Evolutionary conservation across 2,113 vertebrate species (phyloP), one percentile per base, ranked within the genome.

Genomic region (Pithys albifrons): DNA sequence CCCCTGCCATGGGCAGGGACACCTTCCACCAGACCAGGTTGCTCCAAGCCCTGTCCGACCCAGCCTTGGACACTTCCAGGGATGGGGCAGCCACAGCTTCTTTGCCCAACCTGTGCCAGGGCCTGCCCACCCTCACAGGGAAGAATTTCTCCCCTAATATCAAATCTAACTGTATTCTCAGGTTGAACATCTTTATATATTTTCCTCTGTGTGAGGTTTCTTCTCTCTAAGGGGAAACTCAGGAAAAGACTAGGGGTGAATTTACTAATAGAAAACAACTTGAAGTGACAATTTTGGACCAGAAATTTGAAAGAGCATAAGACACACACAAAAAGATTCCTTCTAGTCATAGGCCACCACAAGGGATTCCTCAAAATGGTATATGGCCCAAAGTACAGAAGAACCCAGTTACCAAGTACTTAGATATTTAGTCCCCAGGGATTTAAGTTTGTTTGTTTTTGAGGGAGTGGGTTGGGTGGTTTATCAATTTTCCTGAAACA

Each of bases 11-110:
- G 7, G 7, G 5, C 39, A 76, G n/a, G 24, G 71, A 55, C 62
- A 48, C 1, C 2, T 71, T 2, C 31, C 49, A 33, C 10, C 4
- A 0, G 0, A 18, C 31, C 57, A 64, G 8, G 18, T 0, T 12
- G 4, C 35, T 37, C 35, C 49, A 33, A 84, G 14, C 12, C 25
- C 20, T 0, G 0, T 27, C 79, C 64, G 84, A 0, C 22, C 49
- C 57, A 43, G 31, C 31, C 35, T 45, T 45, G 88, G 19, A 1
- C 35, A 64, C 25, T 84, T 2, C 35, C 79, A 90, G 49, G 35
- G 49, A 57, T 77, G 88, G 31, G 10, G 35, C 65, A 84, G 57
- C 57, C 72, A 57, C 72, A 84, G 65, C 31, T 84, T 0, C 65
- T 37, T 35, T 51, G 65, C 20, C 41, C 14, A 37, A 3, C n/a